A percentile compares a stretch with the other conserved stretches of the same genome.
These are phyloP conservation scores for Cyrtodaria siliqua DNA, from an alignment of 2,888 invertebrate genomes.

Conservation along the genomic window DNA sequence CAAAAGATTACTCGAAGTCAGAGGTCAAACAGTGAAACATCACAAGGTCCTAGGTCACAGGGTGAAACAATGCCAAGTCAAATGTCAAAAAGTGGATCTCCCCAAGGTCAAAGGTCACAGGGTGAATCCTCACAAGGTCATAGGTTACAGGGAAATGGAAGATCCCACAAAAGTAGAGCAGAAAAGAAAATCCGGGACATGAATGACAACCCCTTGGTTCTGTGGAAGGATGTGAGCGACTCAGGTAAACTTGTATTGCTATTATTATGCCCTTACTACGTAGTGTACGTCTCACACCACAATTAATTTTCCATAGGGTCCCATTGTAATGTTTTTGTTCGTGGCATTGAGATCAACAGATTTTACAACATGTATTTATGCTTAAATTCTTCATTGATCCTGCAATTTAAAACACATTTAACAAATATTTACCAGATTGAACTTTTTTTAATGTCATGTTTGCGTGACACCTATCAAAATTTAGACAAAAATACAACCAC, in stretches of 20 bases:
- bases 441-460: too few relatives aligned
- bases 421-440: too few relatives aligned
- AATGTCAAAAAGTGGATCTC: slow-evolving; percentile 4
- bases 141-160: neutral
- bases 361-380: too few relatives aligned
- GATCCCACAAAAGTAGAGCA: slow-evolving; percentile 10
- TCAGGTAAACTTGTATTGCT: slow-evolving; percentile 30
- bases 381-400: too few relatives aligned
- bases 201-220: slow-evolving; percentile 40
- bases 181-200: slow-evolving; percentile 15
- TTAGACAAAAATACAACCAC: too few relatives aligned
- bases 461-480: too few relatives aligned
- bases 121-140: slow-evolving; percentile 1
- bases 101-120: slow-evolving; percentile 1
- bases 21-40: slow-evolving; percentile 10
- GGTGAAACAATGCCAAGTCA: neutral
- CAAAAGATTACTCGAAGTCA: slow-evolving; percentile 7
- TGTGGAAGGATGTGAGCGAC: slow-evolving; percentile 54
- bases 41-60: slow-evolving; percentile 9
- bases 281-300: too few relatives aligned
- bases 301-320: too few relatives aligned
- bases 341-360: too few relatives aligned
- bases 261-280: too few relatives aligned
- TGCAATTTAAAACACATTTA: too few relatives aligned
- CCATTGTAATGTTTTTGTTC: too few relatives aligned